A percentile compares a stretch with the other conserved stretches of the same genome.
These are phyloP conservation scores for Anguilla marmorata DNA, from an alignment of 2,797 vertebrate genomes.

Conservation along the genomic window DNA sequence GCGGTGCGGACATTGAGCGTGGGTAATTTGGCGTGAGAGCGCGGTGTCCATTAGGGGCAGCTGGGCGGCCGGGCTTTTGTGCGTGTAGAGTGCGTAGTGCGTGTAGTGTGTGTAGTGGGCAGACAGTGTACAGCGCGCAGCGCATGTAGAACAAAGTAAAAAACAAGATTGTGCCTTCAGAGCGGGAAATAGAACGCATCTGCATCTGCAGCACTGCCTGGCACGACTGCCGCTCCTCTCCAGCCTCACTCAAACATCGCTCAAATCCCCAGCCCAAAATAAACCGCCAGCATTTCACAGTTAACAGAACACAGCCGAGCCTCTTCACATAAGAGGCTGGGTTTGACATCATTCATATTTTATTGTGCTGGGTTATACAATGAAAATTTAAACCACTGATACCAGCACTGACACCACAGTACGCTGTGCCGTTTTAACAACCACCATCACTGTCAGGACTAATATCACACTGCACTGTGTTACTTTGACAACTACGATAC, in stretches of 20 bases:
- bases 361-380: not conserved
- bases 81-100: not conserved
- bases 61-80: not conserved
- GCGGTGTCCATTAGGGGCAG: not conserved
- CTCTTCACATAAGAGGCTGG: not conserved
- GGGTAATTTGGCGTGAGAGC: conserved; percentile 10
- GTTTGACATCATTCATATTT: not conserved
- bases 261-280: not conserved
- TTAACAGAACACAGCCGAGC: not conserved
- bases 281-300: not conserved
- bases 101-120: too few species aligned
- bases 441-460: not conserved
- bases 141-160: not conserved
- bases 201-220: not conserved
- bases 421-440: not conserved
- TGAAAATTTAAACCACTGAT: not conserved
- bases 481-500: not conserved
- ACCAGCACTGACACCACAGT: too few species aligned
- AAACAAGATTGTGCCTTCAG: not conserved
- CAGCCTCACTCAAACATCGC: not conserved
- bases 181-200: not conserved
- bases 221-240: not conserved
- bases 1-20: not conserved
- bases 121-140: too few species aligned
- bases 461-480: not conserved